phyloP scores from a whole-genome alignment of 2,113 vertebrate species.

The Centrocercus urophasianus region DNA sequence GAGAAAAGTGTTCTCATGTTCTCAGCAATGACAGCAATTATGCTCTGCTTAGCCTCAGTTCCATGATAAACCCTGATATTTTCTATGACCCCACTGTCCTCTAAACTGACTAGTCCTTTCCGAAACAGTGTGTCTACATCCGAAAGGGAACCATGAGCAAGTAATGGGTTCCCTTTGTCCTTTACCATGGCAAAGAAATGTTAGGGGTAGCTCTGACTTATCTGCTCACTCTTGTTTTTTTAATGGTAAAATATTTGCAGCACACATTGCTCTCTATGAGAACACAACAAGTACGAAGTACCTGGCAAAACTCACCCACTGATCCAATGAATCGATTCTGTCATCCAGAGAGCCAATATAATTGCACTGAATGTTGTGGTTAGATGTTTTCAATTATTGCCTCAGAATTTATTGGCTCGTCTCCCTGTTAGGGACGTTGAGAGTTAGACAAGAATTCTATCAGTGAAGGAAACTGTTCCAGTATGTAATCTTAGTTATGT shows the following conservation, averaged over 20 bases:
- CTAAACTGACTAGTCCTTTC: not conserved
- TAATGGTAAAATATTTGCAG: not conserved
- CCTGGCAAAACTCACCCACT: not conserved
- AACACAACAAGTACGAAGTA: not conserved
- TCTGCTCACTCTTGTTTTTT: not conserved
- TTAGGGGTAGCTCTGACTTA: not conserved
- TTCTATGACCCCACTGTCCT: not conserved
- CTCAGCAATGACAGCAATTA: not conserved
- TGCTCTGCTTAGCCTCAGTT: not conserved
- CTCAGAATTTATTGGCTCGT: conserved; percentile 35
- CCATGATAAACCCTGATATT: not conserved
- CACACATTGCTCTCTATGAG: not conserved
- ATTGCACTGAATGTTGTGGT: conserved; percentile 45
- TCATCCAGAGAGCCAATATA: conserved; percentile 12
- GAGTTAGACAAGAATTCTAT: not conserved
- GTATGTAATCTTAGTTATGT: not conserved
- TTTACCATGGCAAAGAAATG: not conserved
- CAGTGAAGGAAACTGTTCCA: not conserved
- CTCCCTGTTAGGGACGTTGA: not conserved
- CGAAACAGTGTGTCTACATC: not conserved
- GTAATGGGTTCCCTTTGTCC: not conserved
- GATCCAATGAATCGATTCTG: not conserved
- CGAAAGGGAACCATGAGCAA: not conserved
- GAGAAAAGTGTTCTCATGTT: fast-evolving
- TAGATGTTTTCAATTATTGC: conserved; percentile 38